phyloP scores from a whole-genome alignment of 1,140 invertebrate species.

The Drusus annulatus region DNA sequence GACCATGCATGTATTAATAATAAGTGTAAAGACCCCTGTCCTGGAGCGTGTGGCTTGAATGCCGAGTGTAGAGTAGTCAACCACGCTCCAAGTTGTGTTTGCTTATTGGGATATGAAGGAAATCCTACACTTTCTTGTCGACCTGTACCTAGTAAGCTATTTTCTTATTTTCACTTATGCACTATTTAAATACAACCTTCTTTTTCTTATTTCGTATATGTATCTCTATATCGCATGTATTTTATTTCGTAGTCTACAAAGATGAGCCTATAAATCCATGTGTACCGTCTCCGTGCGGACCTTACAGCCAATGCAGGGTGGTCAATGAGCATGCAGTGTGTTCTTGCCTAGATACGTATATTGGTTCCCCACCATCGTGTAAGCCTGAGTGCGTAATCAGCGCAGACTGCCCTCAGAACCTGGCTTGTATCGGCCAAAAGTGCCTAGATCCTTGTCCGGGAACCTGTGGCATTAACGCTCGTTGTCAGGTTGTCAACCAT shows the following conservation, averaged over 20 bases:
- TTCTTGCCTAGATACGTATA: constrained; percentile 78
- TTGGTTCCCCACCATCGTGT: constrained; percentile 80
- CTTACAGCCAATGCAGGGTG: constrained; percentile 80
- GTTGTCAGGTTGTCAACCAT: constrained; percentile 83
- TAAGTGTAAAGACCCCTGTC: constrained; percentile 78
- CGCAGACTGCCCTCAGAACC: constrained; percentile 80
- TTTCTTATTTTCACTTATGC: constrained; percentile 45
- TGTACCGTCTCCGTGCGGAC: constrained; percentile 78
- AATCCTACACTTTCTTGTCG: constrained; percentile 80
- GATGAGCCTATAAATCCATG: constrained; percentile 76
- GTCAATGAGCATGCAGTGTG: constrained; percentile 79
- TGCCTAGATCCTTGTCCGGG: constrained; percentile 84
- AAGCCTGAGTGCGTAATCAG: constrained; percentile 83
- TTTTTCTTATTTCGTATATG: constrained; percentile 56
- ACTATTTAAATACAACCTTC: constrained; percentile 25
- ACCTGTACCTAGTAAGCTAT: constrained; percentile 61
- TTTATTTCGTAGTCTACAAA: constrained; percentile 61
- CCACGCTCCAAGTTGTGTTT: constrained; percentile 80
- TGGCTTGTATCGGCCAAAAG: constrained; percentile 81
- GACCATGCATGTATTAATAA: constrained; percentile 76
- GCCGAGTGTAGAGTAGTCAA: constrained; percentile 80
- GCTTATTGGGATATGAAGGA: constrained; percentile 78
- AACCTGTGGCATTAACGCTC: constrained; percentile 82
- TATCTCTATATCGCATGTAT: constrained; percentile 57
- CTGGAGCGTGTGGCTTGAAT: constrained; percentile 77